Evolutionary conservation across 2,888 invertebrate genomes (phyloP).

Genomic region (Geophilus truncorum): DNA sequence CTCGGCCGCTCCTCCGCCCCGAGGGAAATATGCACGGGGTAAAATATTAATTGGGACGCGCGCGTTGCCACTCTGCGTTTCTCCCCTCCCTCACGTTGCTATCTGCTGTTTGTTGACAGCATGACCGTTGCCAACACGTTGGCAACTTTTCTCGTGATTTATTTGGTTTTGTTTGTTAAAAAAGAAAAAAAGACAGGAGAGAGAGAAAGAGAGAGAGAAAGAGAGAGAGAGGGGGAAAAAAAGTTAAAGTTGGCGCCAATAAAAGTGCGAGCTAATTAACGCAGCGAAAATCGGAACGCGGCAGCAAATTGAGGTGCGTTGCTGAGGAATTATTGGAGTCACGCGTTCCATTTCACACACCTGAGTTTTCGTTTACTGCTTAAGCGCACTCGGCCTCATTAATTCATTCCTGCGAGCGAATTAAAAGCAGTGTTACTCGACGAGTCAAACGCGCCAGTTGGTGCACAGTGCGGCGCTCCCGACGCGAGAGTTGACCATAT

Average conservation of each 20-base stretch:
- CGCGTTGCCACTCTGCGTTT: background rate
- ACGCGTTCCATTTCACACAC: background rate
- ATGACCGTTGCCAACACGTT: background rate
- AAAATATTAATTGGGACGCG: background rate
- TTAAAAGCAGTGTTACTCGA: background rate
- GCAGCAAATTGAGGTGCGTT: background rate
- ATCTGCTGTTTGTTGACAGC: background rate
- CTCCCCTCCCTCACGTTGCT: background rate
- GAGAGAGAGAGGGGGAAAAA: too few relatives aligned
- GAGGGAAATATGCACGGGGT: background rate
- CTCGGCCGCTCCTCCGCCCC: background rate
- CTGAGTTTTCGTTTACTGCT: background rate
- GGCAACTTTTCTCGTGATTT: background rate
- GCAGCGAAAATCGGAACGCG: background rate
- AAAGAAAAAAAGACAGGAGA: background rate
- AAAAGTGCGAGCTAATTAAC: background rate
- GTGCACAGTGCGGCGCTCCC: background rate
- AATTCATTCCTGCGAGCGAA: background rate
- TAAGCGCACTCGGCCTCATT: background rate
- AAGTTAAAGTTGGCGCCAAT: background rate
- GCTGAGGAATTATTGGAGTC: background rate
- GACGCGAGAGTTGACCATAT: background rate
- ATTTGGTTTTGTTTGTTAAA: background rate
- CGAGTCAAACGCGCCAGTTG: background rate
- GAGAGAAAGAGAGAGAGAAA: too few relatives aligned